Evolutionary conservation across 2,888 invertebrate species (phyloP).

Genomic region (Bombylius discolor): DNA sequence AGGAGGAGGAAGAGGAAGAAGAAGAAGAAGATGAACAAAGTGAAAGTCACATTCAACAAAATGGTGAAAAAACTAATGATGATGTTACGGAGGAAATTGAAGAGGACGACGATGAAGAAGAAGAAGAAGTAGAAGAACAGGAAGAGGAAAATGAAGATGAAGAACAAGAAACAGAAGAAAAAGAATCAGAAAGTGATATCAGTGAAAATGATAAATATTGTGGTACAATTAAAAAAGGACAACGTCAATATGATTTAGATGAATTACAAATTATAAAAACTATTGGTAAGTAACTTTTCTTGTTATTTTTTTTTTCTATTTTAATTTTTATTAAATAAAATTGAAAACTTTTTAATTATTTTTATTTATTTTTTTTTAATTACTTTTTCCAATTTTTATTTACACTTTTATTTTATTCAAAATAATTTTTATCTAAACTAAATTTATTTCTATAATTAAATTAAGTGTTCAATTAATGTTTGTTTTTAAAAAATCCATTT

Average conservation of each 20-base stretch:
- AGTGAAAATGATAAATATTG: not conserved
- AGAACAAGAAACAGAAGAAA: not conserved
- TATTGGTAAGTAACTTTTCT: slow-evolving; percentile 52
- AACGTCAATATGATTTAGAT: slow-evolving; percentile 54
- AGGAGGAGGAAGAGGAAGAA: not conserved
- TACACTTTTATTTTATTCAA: no score
- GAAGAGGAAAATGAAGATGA: not conserved
- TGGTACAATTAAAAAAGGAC: slow-evolving; percentile 20
- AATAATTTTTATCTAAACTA: no score
- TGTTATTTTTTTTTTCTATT: no score
- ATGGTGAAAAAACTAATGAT: no score
- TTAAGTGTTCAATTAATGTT: no score
- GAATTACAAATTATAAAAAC: slow-evolving; percentile 79
- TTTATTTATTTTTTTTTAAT: no score
- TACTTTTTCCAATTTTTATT: no score
- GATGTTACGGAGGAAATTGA: not conserved
- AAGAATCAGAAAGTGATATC: not conserved
- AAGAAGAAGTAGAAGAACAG: slow-evolving; percentile 1
- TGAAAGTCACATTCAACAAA: no score
- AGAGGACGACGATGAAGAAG: slow-evolving; percentile 3
- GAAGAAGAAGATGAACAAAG: not conserved
- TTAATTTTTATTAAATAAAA: no score
- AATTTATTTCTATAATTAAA: no score
- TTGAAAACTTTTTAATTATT: no score
- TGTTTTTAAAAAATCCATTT: no score